Base-by-base conservation (phyloP, 2,888 invertebrate species). In the Eristalinus aeneus region DNA sequence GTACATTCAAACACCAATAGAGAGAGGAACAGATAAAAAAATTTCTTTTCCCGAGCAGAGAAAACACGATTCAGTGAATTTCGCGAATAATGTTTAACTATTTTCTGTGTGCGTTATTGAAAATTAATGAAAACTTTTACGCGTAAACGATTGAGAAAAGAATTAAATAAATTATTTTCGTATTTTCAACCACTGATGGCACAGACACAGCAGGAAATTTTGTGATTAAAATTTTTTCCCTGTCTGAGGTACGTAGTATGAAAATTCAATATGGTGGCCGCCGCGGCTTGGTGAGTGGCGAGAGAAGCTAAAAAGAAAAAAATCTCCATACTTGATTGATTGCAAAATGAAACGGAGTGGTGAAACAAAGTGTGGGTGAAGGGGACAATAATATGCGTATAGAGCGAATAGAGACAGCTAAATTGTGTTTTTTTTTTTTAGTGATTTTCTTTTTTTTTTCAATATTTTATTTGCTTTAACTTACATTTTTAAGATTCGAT, bases 241-340 rank as follows among this genome's bases (percentile, higher is more conserved):
- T 93, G 89, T 94, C 94, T 94, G 95, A 92, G 92, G 92, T 92
- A 91, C 88, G 95, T 94, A 93, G 94, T 94, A 75, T 85, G 88
- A 90, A 90, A 90, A 89, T 89, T 87, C 88, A 92, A 90, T 92
- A 90, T 91, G 91, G 90, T 91, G 91, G 90, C 91, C 92, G 91
- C 93, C 92, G 92, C 92, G 92, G 90, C 92, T 93, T 94, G 94
- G 78, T 69, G 82, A 77, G 82, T 73, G 56, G 31, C 69, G 58
- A 67, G 27, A 34, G 20, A 11, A 61, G 39, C 65, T 36, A 71
- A 63, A 68, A 63, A 3, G 27, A 27, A 80, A 72, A 68, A 71
- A 71, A 53, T 58, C 69, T 27, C 65, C 39, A 53, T 54, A 46
- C 36, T 39, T 75, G 69, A 68, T 68, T 80, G 53, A 80, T 85